These are phyloP conservation scores for Lacerta viridis DNA, from an alignment of 2,797 vertebrate genomes.

Conservation along the genomic window DNA sequence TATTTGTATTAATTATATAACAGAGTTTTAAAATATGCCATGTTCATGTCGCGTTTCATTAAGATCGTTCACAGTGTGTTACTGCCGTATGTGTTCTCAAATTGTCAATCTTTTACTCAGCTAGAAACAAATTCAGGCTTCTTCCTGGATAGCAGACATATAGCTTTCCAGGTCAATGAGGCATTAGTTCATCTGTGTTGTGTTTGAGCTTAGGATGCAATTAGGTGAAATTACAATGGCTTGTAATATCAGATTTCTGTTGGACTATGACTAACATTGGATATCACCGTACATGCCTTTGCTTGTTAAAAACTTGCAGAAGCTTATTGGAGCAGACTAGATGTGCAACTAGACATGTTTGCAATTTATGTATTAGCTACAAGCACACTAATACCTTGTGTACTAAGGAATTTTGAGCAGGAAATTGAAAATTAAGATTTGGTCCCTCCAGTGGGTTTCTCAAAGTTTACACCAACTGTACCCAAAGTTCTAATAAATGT, in stretches of 20 bases:
- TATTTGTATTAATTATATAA: not conserved
- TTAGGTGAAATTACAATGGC: not conserved
- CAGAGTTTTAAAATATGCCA: not conserved
- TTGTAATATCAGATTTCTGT: not conserved
- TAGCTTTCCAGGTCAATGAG: not conserved
- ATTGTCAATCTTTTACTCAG: not conserved
- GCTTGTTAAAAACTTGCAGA: not conserved
- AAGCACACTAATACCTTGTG: not conserved
- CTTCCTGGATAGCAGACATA: not conserved
- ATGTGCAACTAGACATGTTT: not conserved
- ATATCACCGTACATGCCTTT: not conserved
- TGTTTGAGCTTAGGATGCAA: not conserved
- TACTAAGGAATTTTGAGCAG: not conserved
- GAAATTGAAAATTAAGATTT: not conserved
- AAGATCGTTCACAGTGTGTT: not conserved
- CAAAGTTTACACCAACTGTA: not conserved
- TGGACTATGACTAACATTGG: not conserved
- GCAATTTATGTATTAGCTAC: not conserved
- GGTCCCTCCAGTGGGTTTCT: not conserved
- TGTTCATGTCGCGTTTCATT: too few species aligned
- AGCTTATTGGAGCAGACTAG: not conserved
- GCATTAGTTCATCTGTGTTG: not conserved
- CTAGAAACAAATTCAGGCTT: not conserved
- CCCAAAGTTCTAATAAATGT: not conserved
- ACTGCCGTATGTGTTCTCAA: not conserved